These are phyloP conservation scores for Molorchus minor DNA, from an alignment of 2,888 invertebrate species.

Conservation along the genomic window DNA sequence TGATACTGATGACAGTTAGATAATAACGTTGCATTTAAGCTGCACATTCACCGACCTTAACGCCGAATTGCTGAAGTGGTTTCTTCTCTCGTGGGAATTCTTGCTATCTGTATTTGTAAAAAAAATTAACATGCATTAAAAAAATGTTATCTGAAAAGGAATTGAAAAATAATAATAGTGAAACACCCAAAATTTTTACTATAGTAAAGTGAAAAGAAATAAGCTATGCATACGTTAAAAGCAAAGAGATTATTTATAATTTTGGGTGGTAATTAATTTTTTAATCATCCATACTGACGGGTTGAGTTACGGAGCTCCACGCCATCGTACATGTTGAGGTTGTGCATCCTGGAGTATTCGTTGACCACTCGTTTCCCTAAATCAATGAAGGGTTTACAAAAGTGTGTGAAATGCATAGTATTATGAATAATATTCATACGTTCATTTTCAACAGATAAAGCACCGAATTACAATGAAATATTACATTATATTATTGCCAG, in stretches of 20 bases:
- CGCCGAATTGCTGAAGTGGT: slow-evolving; percentile 54
- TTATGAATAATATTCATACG: no score
- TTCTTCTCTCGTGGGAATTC: slow-evolving; percentile 58
- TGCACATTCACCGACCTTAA: slow-evolving; percentile 61
- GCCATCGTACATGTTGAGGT: slow-evolving; percentile 80
- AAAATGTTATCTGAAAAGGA: slow-evolving; percentile 23
- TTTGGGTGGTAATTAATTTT: slow-evolving; percentile 53
- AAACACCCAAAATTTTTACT: slow-evolving; percentile 39
- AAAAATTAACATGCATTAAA: slow-evolving; percentile 34
- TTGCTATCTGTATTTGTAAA: no score
- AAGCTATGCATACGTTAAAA: slow-evolving; percentile 32
- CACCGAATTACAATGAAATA: no score
- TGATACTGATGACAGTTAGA: slow-evolving; percentile 37
- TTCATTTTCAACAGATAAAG: no score
- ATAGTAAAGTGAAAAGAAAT: slow-evolving; percentile 30
- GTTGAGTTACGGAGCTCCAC: slow-evolving; percentile 78
- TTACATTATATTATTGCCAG: no score
- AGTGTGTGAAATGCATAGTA: no score
- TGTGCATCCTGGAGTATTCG: slow-evolving; percentile 79
- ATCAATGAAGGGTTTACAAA: slow-evolving; percentile 14
- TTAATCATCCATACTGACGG: slow-evolving; percentile 84
- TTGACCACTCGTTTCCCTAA: slow-evolving; percentile 77
- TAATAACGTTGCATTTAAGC: slow-evolving; percentile 58
- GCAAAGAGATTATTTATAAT: slow-evolving; percentile 17
- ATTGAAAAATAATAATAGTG: slow-evolving; percentile 21